Conservation (phyloP, 2,797 vertebrate species). For the Ptychadena robeensis region DNA sequence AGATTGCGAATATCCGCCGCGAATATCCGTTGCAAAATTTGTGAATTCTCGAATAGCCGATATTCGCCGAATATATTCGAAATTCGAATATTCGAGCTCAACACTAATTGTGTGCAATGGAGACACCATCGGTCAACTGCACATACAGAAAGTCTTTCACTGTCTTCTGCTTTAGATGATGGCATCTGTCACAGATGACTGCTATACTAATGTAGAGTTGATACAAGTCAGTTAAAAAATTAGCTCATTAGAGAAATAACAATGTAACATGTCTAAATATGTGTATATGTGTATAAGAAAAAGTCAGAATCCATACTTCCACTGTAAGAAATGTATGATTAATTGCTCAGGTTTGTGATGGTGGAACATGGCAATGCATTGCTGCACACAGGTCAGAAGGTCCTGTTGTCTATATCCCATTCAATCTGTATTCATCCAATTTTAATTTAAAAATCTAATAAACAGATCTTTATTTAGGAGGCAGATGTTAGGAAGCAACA, state of each 20-base stretch:
- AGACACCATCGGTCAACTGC: too few relatives aligned
- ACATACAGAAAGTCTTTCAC: too few relatives aligned
- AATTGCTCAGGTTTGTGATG: neutral
- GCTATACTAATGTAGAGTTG: too few relatives aligned
- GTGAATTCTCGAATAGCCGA: too few relatives aligned
- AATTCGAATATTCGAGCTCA: too few relatives aligned
- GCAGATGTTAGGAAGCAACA: conserved; percentile 40
- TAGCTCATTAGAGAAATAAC: too few relatives aligned
- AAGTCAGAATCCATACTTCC: neutral
- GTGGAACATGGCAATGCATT: neutral
- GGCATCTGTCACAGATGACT: too few relatives aligned
- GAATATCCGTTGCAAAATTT: too few relatives aligned
- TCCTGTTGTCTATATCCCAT: neutral
- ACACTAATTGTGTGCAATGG: too few relatives aligned
- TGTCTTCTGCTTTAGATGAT: too few relatives aligned
- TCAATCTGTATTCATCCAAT: conserved; percentile 1
- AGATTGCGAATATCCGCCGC: too few relatives aligned
- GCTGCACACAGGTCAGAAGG: conserved; percentile 12
- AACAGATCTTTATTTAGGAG: conserved; percentile 21
- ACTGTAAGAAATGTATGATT: neutral
- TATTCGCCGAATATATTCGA: too few relatives aligned
- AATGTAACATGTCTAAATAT: neutral
- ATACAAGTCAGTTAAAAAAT: neutral
- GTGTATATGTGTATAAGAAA: neutral
- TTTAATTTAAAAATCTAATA: conserved; percentile 46